Base-by-base conservation (phyloP, 1,140 invertebrate genomes). In the Adoxophyes honmai region DNA sequence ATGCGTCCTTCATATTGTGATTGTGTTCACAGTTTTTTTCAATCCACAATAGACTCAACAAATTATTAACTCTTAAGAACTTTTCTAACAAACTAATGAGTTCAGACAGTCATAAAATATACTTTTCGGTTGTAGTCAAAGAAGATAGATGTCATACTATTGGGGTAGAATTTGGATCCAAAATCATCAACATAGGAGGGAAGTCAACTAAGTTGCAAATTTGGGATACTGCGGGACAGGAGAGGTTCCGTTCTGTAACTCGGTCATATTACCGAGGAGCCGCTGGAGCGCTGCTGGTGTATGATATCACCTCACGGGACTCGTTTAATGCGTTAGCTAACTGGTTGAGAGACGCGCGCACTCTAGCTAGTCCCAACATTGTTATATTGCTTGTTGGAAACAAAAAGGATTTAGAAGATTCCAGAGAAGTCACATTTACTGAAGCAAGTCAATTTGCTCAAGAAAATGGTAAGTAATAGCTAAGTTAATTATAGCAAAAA, bases 171-270 rank as follows among this genome's bases (percentile, higher is more conserved):
- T 96, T 96, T 92, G 95, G 95, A 38, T 95, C 95, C 1, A 94
- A 95, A 78, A 95, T 96, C 88, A 92, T 96, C 6, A 95, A 94
- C 60, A 95, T 96, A 73, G 95, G 95, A 62, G 94, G 94, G 1
- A 95, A 95, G 85, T 93, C 94, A 60, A 95, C 96, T 13, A 96
- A 96, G 88, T 86, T 96, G 36, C 95, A 96, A 73, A 96, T 96
- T 64, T 96, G 95, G 95, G 95, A 96, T 75, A 92, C 89, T 68
- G 89, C 89, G n/a, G 90, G 90, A 3, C 90, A 90, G 59, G 90
- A 90, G 57, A 76, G 90, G 52, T 91, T 90, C 70, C 90, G 94
- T 59, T 96, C 95, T 16, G 95, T 96, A 3, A 96, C 94, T 1
- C 89, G 94, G 55, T 95, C 94, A 54, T 96, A 96, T 79, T 96